Evolutionary conservation across 2,113 vertebrate species (phyloP).

Genomic region (Puma concolor): DNA sequence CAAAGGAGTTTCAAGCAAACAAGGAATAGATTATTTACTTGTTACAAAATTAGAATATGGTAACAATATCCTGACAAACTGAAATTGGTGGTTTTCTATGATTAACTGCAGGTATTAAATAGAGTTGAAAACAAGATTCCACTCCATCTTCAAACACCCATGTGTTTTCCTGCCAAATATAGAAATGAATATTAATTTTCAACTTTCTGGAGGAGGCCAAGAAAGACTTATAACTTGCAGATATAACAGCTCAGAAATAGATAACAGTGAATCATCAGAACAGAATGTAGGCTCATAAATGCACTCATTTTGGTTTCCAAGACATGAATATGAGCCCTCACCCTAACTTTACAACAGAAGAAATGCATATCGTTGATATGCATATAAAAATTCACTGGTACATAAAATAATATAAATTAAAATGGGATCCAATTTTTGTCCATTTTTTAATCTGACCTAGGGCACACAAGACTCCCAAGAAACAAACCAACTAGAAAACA

Average conservation of each 20-base stretch:
- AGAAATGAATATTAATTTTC: conserved; percentile 58
- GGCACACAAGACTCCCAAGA: neutral
- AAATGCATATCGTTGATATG: neutral
- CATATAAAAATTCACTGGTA: neutral
- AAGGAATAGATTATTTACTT: neutral
- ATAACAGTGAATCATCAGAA: neutral
- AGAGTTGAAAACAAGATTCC: conserved; percentile 30
- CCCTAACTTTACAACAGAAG: neutral
- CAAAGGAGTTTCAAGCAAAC: neutral
- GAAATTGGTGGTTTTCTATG: neutral
- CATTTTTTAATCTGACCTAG: neutral
- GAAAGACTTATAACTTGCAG: neutral
- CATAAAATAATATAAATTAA: neutral
- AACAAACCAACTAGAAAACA: neutral
- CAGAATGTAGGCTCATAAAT: neutral
- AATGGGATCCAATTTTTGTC: neutral
- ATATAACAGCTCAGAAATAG: conserved; percentile 14
- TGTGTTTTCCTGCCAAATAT: conserved; percentile 32
- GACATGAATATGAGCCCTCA: neutral
- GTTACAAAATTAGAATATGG: conserved; percentile 7
- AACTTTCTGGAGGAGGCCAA: neutral
- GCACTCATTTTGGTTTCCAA: neutral
- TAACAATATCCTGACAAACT: neutral
- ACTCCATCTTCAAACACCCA: neutral
- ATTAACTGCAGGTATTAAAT: conserved; percentile 50